Percentiles rank a stretch among this genome's conserved stretches.
Conservation (phyloP, 2,888 invertebrate genomes). For the Muschampia plurimacula region DNA sequence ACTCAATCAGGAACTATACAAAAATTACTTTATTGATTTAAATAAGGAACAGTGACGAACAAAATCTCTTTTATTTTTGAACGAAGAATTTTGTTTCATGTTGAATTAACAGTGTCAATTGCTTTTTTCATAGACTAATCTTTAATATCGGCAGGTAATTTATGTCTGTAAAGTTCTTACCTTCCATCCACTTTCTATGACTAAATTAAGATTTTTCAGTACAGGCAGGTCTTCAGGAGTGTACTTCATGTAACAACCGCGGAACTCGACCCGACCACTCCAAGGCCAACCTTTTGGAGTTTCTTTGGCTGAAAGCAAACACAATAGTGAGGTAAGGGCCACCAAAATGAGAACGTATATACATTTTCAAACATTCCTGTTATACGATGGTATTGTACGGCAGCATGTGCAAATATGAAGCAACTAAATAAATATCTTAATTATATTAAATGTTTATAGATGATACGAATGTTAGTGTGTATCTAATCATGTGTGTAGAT, state of each 20-base stretch:
- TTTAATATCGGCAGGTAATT: not conserved
- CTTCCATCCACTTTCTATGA: constrained; percentile 89
- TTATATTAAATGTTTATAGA: too few species aligned
- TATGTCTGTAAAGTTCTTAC: constrained; percentile 60
- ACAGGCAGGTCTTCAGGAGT: constrained; percentile 87
- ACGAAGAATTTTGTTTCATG: too few species aligned
- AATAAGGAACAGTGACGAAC: too few species aligned
- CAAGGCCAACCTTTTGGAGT: constrained; percentile 89
- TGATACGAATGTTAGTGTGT: too few species aligned
- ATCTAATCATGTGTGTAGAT: too few species aligned
- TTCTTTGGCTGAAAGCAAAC: constrained; percentile 63
- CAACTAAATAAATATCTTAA: too few species aligned
- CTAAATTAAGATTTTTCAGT: constrained; percentile 89
- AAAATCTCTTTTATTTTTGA: too few species aligned
- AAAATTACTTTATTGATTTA: too few species aligned
- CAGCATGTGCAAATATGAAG: not conserved
- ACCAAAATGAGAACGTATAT: not conserved
- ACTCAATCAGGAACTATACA: too few species aligned
- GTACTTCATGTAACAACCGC: constrained; percentile 88
- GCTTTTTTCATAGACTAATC: too few species aligned
- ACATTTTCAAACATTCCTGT: not conserved
- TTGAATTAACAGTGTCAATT: too few species aligned
- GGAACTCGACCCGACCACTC: constrained; percentile 87
- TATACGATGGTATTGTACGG: not conserved
- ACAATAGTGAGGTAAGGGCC: constrained; percentile 4